phyloP scores from a whole-genome alignment of 2,797 vertebrate genomes.

The Danio tinwini region DNA sequence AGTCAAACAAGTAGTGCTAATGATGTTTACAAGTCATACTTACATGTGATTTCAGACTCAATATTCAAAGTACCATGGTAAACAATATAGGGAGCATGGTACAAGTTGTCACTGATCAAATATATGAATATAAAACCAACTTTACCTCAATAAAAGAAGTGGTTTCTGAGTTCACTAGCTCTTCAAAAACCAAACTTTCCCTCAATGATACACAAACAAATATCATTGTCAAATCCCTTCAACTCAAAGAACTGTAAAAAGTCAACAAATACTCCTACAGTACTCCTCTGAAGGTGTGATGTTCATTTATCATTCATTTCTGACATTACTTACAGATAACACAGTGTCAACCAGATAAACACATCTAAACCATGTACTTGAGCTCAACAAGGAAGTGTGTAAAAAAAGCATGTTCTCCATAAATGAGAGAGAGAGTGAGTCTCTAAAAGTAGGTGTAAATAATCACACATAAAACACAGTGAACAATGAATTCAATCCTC shows the following conservation, averaged over 20 bases:
- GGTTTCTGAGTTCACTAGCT: not conserved
- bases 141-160: too few species aligned
- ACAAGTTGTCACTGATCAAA: too few species aligned
- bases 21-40: too few species aligned
- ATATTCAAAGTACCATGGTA: too few species aligned
- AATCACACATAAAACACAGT: not conserved
- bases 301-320: not conserved
- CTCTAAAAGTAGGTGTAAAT: not conserved
- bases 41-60: too few species aligned
- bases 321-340: not conserved
- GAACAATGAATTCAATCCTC: slow-evolving; percentile 18
- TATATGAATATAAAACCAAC: too few species aligned
- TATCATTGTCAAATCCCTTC: not conserved
- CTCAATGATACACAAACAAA: not conserved
- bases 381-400: not conserved
- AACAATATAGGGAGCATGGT: too few species aligned
- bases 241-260: slow-evolving; percentile 14
- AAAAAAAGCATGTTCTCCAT: slow-evolving; percentile 12
- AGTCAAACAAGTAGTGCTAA: too few species aligned
- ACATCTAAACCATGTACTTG: not conserved
- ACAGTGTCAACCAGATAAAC: not conserved
- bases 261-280: not conserved
- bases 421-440: not conserved
- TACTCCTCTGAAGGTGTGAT: not conserved
- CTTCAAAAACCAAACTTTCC: not conserved